Evolutionary conservation across 2,888 invertebrate genomes (phyloP), one percentile per base, ranked within the genome.

Genomic region (Metellina segmentata): DNA sequence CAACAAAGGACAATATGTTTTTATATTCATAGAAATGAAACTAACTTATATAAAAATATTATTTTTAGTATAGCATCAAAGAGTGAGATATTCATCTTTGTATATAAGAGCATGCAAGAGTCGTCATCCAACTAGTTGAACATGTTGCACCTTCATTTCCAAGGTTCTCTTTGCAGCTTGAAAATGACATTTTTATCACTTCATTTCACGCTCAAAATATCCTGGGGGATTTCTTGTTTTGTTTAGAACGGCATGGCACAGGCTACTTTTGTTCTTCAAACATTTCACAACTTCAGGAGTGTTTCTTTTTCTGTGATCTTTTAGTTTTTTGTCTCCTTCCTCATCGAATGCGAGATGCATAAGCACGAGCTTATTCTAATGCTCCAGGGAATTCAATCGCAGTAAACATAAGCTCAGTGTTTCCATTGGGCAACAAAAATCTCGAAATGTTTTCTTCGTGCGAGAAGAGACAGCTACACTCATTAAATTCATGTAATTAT

Each of bases 191-290:
- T 77, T 71, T 85, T 79, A 71, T 71, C 78, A 70, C 70, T 69
- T 75, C 75, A 9, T 20, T 81, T 81, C 82, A 69, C 81, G 51
- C 49, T 75, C 16, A 78, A 89, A 89, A 78, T 70, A 78, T 77
- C 89, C 83, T 75, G 48, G 77, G 83, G 82, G 89, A 83, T 51
- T 71, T 77, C 70, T 69, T 48, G n/a, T 71, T 51, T 83, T 75
- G 78, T 89, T 89, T 89, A 82, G 71, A 77, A 78, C 19, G 13
- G 52, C 52, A 13, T 70, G 53, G 77, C 75, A 74, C 77, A 52
- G 52, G n/a, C 70, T 52, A 78, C 48, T 83, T 89, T 78, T 77
- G 52, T 89, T 82, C 77, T 89, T 49, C 69, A 82, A 75, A 48
- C 34, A 78, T 83, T 69, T 83, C 51, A 61, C 61, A 11, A 11